Base-by-base conservation (phyloP, 2,797 vertebrate genomes). In the Syngnathus rostellatus region DNA sequence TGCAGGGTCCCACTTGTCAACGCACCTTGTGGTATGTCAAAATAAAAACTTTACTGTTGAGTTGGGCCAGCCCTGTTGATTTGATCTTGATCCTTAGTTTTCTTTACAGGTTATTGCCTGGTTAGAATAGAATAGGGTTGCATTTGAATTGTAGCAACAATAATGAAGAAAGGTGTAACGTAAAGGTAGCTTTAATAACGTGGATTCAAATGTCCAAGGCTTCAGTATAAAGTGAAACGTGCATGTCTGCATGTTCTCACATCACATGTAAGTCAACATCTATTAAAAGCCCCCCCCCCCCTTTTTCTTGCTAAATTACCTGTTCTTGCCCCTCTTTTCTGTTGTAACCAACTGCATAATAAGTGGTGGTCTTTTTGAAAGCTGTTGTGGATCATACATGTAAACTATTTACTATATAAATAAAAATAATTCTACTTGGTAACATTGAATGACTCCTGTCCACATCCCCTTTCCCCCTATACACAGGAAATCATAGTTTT, bases 341-440 rank as follows among this genome's bases (percentile, higher is more conserved):
- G 82, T 84, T 81, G 75, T 84, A 73, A 78, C 81, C 69, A 70
- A 84, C 75, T 82, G 76, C 77, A 54, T 83, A 84, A 69, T 81
- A 75, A 68, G 74, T 76, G 77, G 77, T 85, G 74, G 65, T 76
- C 62, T 77, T 79, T 81, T 74, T 78, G 80, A 89, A 84, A 89
- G 87, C 85, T 91, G 88, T 89, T 91, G 89, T 90, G 87, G 88
- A 91, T 31, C 31, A 31, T 88, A 88, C 77, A 83, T 85, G 88
- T 82, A 89, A 89, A 89, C 89, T 86, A 88, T 88, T 91, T 90
- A 23, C 23, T 23, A 92, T 90, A 91, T 91, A 91, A 92, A 90
- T 91, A 89, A 91, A 31, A 89, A 59, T 71, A 77, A 83, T 84
- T 86, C 88, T 83, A 78, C 81, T 79, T 68, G 64, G 64, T 81